Conservation (phyloP, 2,888 invertebrate species). For the Terebella lapidaria region DNA sequence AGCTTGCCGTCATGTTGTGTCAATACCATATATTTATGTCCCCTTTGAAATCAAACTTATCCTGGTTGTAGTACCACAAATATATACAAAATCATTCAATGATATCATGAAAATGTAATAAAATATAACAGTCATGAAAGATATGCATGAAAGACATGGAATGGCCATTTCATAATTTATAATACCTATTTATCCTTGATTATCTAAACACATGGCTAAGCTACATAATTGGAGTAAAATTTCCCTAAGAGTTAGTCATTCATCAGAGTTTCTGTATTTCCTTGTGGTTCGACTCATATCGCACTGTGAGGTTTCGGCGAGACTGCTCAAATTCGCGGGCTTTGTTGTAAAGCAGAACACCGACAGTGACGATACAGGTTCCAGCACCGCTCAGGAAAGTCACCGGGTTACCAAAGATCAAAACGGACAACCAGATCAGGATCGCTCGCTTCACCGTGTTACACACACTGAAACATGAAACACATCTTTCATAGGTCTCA, state of each 20-base stretch:
- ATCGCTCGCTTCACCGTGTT: conserved; percentile 75
- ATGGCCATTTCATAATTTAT: not conserved
- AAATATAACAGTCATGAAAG: too few relatives aligned
- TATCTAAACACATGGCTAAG: not conserved
- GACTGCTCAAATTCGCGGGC: conserved; percentile 57
- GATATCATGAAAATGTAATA: too few relatives aligned
- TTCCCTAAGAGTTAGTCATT: not conserved
- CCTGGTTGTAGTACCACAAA: too few relatives aligned
- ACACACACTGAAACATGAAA: conserved; percentile 66
- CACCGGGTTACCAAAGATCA: conserved; percentile 71
- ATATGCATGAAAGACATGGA: too few relatives aligned
- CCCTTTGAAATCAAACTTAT: too few relatives aligned
- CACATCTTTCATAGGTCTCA: too few relatives aligned
- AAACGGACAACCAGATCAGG: conserved; percentile 71
- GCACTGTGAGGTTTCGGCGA: not conserved
- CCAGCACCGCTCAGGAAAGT: conserved; percentile 70
- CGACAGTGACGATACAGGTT: conserved; percentile 66
- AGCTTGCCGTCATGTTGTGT: too few relatives aligned
- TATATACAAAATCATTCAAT: too few relatives aligned
- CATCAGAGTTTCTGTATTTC: not conserved
- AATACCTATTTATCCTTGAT: not conserved
- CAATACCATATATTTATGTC: too few relatives aligned
- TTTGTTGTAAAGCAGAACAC: conserved; percentile 71
- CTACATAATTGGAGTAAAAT: not conserved
- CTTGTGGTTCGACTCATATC: not conserved